Percentiles rank a stretch among this genome's conserved stretches.
These are phyloP conservation scores for Coregonus sp. DNA, from an alignment of 2,797 vertebrate species.

Conservation along the genomic window DNA sequence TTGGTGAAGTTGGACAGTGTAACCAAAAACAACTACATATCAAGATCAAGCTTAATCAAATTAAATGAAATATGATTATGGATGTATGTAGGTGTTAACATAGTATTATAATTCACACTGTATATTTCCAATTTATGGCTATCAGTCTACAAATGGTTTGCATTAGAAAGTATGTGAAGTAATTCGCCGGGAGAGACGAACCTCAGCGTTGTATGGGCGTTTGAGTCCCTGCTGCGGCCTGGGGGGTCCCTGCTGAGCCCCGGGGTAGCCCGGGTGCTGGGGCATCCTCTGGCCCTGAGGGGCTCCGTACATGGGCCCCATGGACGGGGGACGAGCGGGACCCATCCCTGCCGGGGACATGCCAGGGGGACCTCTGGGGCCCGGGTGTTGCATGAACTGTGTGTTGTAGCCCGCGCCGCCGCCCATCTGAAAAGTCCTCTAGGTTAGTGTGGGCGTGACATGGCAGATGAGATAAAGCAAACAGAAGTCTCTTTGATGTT, in stretches of 20 bases:
- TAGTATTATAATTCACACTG: background rate
- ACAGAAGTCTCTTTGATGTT: background rate
- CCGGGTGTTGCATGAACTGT: constrained; percentile 84
- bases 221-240: constrained; percentile 82
- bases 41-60: background rate
- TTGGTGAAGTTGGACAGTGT: background rate
- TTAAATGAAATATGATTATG: background rate
- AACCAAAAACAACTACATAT: background rate
- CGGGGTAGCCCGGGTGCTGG: constrained; percentile 79
- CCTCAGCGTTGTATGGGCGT: constrained; percentile 83
- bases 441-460: background rate
- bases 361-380: constrained; percentile 77
- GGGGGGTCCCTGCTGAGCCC: constrained; percentile 76
- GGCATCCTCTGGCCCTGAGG: constrained; percentile 79
- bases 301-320: constrained; percentile 75
- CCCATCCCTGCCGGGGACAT: constrained; percentile 71
- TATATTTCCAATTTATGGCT: background rate
- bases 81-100: background rate
- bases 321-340: constrained; percentile 66
- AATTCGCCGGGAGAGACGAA: constrained; percentile 46
- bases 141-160: background rate
- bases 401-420: constrained; percentile 77
- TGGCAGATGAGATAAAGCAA: background rate
- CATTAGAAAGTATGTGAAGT: background rate
- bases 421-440: constrained; percentile 76